phyloP scores from a whole-genome alignment of 2,113 vertebrate genomes.

The Dissostichus mawsoni region DNA sequence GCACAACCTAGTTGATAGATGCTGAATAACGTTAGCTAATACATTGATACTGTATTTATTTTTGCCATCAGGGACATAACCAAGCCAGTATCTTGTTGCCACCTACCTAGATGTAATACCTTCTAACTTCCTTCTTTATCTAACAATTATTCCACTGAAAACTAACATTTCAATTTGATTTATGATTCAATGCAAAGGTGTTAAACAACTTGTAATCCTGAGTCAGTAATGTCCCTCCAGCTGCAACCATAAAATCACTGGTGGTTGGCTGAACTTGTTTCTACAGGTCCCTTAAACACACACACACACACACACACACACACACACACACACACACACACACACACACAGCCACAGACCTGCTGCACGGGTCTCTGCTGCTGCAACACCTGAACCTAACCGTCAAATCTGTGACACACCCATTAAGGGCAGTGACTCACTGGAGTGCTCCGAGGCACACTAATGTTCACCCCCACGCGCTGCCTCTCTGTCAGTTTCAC shows the following conservation, averaged over 20 bases:
- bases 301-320: slow-evolving; percentile 5
- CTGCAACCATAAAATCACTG: slow-evolving; percentile 2
- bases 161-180: background rate
- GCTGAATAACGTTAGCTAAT: slow-evolving; percentile 2
- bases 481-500: slow-evolving; percentile 24
- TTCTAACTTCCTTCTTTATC: background rate
- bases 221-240: background rate
- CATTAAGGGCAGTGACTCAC: slow-evolving; percentile 11
- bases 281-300: slow-evolving; percentile 25
- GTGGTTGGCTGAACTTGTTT: slow-evolving; percentile 35
- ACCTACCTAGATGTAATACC: background rate
- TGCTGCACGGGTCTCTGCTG: slow-evolving; percentile 59
- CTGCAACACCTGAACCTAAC: slow-evolving; percentile 63
- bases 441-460: slow-evolving; percentile 4
- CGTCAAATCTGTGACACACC: slow-evolving; percentile 18
- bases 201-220: background rate
- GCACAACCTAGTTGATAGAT: background rate
- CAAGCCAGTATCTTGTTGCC: background rate
- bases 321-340: background rate
- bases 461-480: background rate
- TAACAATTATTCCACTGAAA: background rate
- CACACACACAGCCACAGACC: slow-evolving; percentile 31
- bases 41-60: background rate
- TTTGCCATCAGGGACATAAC: background rate
- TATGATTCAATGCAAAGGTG: background rate